Evolutionary conservation across 2,113 vertebrate genomes (phyloP).

Genomic region (Canis aureus): DNA sequence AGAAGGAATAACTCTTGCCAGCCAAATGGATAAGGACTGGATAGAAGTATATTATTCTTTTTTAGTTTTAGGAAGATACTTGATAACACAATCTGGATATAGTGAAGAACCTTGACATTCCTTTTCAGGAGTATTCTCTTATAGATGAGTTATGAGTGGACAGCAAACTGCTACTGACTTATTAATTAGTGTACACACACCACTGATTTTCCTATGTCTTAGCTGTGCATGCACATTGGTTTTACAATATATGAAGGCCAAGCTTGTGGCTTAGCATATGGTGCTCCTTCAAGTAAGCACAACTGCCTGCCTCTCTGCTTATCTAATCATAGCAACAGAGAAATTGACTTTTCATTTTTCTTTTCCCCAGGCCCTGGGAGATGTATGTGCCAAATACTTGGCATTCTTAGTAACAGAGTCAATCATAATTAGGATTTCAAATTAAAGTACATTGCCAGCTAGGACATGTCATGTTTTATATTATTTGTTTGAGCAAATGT

Average conservation of each 20-base stretch:
- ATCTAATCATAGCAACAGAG: slow-evolving; percentile 57
- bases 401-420: slow-evolving; percentile 61
- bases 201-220: background rate
- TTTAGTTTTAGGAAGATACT: background rate
- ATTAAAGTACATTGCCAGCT: slow-evolving; percentile 51
- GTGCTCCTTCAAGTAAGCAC: slow-evolving; percentile 43
- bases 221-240: background rate
- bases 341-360: slow-evolving; percentile 56
- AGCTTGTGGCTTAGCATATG: slow-evolving; percentile 33
- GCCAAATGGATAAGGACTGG: background rate
- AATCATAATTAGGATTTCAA: slow-evolving; percentile 74
- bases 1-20: background rate
- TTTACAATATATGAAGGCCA: slow-evolving; percentile 44
- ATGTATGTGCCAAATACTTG: slow-evolving; percentile 19
- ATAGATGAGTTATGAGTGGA: background rate
- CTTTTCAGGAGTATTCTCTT: background rate
- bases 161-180: background rate
- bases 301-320: slow-evolving; percentile 49
- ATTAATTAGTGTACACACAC: background rate
- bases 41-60: background rate
- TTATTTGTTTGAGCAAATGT: slow-evolving; percentile 58
- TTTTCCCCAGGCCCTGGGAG: slow-evolving; percentile 48
- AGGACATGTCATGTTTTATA: slow-evolving; percentile 50
- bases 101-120: background rate
- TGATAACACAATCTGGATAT: background rate